phyloP scores from a whole-genome alignment of 2,888 invertebrate species.

The Lepetodrilus schrolli region DNA sequence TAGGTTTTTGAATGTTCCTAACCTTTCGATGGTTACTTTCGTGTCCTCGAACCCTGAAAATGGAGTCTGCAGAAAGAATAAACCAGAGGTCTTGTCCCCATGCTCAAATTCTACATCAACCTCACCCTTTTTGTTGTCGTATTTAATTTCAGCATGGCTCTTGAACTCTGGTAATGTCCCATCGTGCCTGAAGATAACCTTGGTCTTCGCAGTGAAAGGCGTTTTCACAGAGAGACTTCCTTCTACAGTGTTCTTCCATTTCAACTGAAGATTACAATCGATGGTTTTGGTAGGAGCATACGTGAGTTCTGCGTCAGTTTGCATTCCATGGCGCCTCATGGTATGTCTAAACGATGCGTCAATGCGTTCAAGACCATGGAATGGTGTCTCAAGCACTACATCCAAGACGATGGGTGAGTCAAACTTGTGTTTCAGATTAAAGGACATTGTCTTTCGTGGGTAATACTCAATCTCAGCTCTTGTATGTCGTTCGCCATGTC shows the following conservation, averaged over 20 bases:
- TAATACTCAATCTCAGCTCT: conserved; percentile 36
- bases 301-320: conserved; percentile 36
- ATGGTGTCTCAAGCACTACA: conserved; percentile 26
- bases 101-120: conserved; percentile 34
- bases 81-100: conserved; percentile 29
- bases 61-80: conserved; percentile 28
- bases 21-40: conserved; percentile 36
- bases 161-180: conserved; percentile 50
- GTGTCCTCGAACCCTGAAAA: conserved; percentile 15
- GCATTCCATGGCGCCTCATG: conserved; percentile 10
- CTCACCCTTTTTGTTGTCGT: conserved; percentile 9
- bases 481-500: conserved; percentile 28
- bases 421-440: conserved; percentile 36
- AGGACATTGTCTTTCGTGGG: conserved; percentile 34
- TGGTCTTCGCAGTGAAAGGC: conserved; percentile 52
- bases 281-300: conserved; percentile 38
- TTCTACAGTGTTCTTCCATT: conserved; percentile 33
- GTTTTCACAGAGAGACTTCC: conserved; percentile 45
- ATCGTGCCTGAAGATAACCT: conserved; percentile 46
- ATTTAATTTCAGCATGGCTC: conserved; percentile 45
- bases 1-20: conserved; percentile 38
- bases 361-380: conserved; percentile 18
- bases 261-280: conserved; percentile 40
- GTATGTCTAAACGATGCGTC: conserved; percentile 35
- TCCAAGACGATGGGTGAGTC: conserved; percentile 35